These are phyloP conservation scores for Metellina segmentata DNA, from an alignment of 2,888 invertebrate genomes.

Conservation along the genomic window DNA sequence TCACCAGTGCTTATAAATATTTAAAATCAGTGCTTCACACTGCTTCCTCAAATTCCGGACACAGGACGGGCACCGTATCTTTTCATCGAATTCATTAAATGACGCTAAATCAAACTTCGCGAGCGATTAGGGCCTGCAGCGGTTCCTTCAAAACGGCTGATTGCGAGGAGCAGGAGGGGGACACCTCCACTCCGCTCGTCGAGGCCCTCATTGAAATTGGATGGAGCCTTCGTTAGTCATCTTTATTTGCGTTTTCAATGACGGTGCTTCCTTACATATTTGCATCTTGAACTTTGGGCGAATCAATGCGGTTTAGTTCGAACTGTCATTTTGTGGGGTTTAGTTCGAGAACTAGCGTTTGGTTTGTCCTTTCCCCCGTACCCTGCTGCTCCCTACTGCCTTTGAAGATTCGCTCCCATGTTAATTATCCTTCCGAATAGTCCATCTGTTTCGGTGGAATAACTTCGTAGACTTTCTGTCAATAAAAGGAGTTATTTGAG, in stretches of 20 bases:
- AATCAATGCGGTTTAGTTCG: constrained; percentile 61
- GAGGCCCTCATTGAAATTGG: constrained; percentile 57
- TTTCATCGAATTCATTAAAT: constrained; percentile 61
- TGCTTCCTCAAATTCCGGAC: background rate
- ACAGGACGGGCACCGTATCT: constrained; percentile 20
- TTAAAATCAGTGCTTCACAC: constrained; percentile 31
- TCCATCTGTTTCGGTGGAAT: constrained; percentile 15
- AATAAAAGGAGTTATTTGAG: background rate
- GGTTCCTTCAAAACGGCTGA: constrained; percentile 57
- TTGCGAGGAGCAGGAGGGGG: constrained; percentile 40
- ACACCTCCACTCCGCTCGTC: constrained; percentile 37
- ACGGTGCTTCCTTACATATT: constrained; percentile 64
- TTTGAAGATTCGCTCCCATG: constrained; percentile 9
- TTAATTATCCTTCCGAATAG: constrained; percentile 40
- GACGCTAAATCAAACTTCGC: constrained; percentile 57
- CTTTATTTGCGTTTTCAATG: constrained; percentile 72
- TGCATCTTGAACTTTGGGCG: constrained; percentile 64
- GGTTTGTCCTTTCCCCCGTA: background rate
- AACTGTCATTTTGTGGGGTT: constrained; percentile 66
- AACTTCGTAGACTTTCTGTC: background rate
- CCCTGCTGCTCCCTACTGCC: background rate
- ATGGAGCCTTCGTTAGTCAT: constrained; percentile 61
- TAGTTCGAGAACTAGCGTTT: constrained; percentile 5
- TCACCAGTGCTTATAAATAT: constrained; percentile 50
- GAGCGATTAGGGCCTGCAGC: constrained; percentile 61